Evolutionary conservation across 53 echinoderm and acorn worm species (phyloP).

Genomic region (Antedon mediterranea): DNA sequence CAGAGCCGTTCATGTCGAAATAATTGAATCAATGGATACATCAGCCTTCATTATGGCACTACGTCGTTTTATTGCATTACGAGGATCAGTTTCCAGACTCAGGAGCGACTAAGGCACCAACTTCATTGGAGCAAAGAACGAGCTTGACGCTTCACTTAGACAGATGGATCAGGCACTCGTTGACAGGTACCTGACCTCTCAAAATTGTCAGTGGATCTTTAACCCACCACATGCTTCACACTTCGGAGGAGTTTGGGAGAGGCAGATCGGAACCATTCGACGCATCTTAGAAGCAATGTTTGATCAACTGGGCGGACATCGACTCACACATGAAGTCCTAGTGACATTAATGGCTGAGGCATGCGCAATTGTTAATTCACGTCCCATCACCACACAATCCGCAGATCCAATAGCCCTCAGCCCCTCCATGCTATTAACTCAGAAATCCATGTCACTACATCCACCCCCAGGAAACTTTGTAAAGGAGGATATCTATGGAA

Average conservation of each 20-base stretch:
- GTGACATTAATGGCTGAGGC: constrained; percentile 34
- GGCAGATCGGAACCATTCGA: constrained; percentile 16
- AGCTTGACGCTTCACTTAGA: constrained; percentile 3
- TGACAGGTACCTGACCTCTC: constrained; percentile 5
- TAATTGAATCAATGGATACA: constrained; percentile 26
- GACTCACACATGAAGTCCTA: constrained; percentile 26
- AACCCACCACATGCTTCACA: constrained; percentile 37
- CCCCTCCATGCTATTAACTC: constrained; percentile 26
- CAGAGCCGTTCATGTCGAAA: constrained; percentile 25
- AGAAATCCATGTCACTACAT: constrained; percentile 11
- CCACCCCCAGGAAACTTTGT: constrained; percentile 20
- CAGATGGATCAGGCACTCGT: neutral
- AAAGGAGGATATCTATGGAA: constrained; percentile 19
- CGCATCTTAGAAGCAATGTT: constrained; percentile 32
- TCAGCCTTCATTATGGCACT: constrained; percentile 33
- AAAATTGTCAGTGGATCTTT: constrained; percentile 25
- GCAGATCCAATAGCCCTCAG: constrained; percentile 24
- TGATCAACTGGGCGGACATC: constrained; percentile 23
- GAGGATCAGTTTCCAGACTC: constrained; percentile 34
- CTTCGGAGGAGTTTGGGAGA: constrained; percentile 34
- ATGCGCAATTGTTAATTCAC: constrained; percentile 12
- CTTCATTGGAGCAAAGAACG: constrained; percentile 44
- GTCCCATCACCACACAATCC: constrained; percentile 18
- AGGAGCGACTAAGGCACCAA: constrained; percentile 46
- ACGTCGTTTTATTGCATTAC: constrained; percentile 32